These are phyloP conservation scores for Danio tinwini DNA, from an alignment of 2,797 vertebrate species.

Conservation along the genomic window DNA sequence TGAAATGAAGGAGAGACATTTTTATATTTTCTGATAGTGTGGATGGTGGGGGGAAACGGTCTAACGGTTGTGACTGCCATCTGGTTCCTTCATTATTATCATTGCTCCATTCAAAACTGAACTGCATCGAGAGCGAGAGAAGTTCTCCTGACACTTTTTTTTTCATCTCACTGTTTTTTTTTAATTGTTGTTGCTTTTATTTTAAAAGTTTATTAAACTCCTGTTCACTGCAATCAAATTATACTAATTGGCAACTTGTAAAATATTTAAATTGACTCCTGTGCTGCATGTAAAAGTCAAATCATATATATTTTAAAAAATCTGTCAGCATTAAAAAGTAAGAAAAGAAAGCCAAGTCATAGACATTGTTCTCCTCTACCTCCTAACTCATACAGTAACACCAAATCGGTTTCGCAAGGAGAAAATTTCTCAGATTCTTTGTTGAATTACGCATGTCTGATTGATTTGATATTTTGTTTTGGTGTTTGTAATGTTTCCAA, in stretches of 20 bases:
- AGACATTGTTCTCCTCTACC: slow-evolving; percentile 45
- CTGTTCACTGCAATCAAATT: not conserved
- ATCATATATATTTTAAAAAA: not conserved
- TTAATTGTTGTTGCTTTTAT: not conserved
- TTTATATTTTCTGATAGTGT: slow-evolving; percentile 44
- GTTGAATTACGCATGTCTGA: not conserved
- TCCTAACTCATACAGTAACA: slow-evolving; percentile 50
- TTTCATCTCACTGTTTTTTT: not conserved
- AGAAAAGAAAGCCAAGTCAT: not conserved
- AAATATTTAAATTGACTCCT: slow-evolving; percentile 18
- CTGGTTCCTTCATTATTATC: slow-evolving; percentile 16
- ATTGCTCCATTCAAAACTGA: slow-evolving; percentile 9
- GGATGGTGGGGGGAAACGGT: slow-evolving; percentile 32
- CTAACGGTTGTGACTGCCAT: slow-evolving; percentile 8
- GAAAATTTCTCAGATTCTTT: not conserved
- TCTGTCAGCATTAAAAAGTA: slow-evolving; percentile 6
- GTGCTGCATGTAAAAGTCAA: not conserved
- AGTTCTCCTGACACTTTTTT: not conserved
- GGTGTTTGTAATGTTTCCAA: not conserved
- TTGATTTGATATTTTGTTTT: not conserved
- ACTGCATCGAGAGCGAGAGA: not conserved
- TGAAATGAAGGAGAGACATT: slow-evolving; percentile 53
- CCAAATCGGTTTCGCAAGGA: slow-evolving; percentile 18
- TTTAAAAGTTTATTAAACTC: not conserved
- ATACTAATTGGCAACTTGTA: not conserved